Percentiles rank a stretch among this genome's conserved stretches.
Evolutionary conservation across 2,888 invertebrate species (phyloP).

Genomic region (Melolontha melolontha): DNA sequence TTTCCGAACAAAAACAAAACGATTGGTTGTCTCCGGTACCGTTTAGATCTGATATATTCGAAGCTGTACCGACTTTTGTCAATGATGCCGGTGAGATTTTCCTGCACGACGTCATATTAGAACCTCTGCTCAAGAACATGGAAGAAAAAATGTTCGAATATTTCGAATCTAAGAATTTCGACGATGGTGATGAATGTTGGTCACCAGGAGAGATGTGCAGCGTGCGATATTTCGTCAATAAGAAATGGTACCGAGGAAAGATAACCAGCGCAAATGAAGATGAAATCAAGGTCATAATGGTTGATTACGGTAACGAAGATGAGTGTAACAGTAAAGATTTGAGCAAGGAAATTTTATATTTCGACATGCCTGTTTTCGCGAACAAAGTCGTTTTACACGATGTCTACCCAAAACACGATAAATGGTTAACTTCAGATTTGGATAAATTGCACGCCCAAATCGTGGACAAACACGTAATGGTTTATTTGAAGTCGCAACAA

Average conservation of each 20-base stretch:
- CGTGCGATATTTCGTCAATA: constrained; percentile 75
- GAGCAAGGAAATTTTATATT: constrained; percentile 72
- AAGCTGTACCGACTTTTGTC: constrained; percentile 74
- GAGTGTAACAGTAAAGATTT: constrained; percentile 70
- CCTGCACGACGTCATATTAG: constrained; percentile 60
- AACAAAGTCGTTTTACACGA: constrained; percentile 71
- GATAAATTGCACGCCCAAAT: constrained; percentile 69
- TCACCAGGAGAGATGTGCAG: constrained; percentile 75
- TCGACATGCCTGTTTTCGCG: constrained; percentile 76
- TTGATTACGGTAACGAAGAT: constrained; percentile 89
- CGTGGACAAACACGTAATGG: constrained; percentile 57
- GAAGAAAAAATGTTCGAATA: constrained; percentile 58
- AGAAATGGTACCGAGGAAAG: constrained; percentile 78
- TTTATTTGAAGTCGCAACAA: constrained; percentile 46
- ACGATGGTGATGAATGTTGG: constrained; percentile 67
- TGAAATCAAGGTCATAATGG: constrained; percentile 64
- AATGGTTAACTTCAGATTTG: constrained; percentile 69
- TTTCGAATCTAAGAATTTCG: constrained; percentile 61
- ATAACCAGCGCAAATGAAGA: constrained; percentile 65
- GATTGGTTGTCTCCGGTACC: constrained; percentile 74
- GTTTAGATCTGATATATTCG: constrained; percentile 68
- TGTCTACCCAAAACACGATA: constrained; percentile 65
- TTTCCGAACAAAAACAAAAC: constrained; percentile 52
- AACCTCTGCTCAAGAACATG: constrained; percentile 54
- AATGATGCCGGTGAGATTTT: constrained; percentile 67